A percentile compares a stretch with the other conserved stretches of the same genome.
These are phyloP conservation scores for Andrena minutula DNA, from an alignment of 2,888 invertebrate species.

Conservation along the genomic window DNA sequence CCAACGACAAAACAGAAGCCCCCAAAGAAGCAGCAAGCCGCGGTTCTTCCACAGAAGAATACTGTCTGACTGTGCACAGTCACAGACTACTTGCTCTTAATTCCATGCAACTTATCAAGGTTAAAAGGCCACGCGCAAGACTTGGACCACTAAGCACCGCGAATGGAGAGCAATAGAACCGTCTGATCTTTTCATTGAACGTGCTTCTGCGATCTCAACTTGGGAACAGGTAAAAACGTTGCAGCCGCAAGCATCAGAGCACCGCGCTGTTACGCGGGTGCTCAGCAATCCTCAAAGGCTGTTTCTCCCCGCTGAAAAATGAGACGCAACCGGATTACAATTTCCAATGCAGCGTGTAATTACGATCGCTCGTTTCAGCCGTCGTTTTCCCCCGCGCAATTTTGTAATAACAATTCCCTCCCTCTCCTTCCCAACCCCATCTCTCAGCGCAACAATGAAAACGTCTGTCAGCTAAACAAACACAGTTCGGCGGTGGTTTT, in stretches of 20 bases:
- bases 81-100: conserved; percentile 56
- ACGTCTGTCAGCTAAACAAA: conserved; percentile 15
- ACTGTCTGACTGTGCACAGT: conserved; percentile 46
- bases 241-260: neutral
- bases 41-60: conserved; percentile 34
- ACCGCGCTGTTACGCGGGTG: neutral
- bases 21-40: conserved; percentile 35
- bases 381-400: neutral
- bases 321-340: conserved; percentile 17
- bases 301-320: neutral
- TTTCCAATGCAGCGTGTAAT: conserved; percentile 37
- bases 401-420: conserved; percentile 6
- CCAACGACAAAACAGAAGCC: neutral
- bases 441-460: neutral
- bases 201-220: conserved; percentile 8
- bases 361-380: conserved; percentile 5
- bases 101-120: conserved; percentile 44
- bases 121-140: conserved; percentile 18
- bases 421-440: no score
- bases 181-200: neutral
- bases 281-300: conserved; percentile 14
- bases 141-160: neutral
- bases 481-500: neutral
- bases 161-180: conserved; percentile 21
- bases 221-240: conserved; percentile 14